Evolutionary conservation across 2,113 vertebrate species (phyloP), one percentile per base, ranked within the genome.

Genomic region (Labrus mixtus): DNA sequence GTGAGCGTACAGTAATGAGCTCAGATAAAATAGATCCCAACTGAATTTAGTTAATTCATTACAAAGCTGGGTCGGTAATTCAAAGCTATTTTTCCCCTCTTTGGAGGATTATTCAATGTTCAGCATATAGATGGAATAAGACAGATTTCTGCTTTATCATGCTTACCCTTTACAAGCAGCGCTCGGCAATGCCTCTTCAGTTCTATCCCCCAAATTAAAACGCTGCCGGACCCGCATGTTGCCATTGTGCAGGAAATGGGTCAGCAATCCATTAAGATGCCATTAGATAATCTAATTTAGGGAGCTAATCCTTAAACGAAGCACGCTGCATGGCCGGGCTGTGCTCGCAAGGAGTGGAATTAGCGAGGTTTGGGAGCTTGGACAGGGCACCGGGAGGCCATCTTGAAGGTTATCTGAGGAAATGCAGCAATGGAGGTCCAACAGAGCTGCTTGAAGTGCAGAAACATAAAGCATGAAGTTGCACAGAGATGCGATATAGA

Each of bases 201-300:
- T 58, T 41, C 80, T 71, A 59, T 68, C 92, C 94, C 75, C 94
- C 95, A 95, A 95, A 95, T 96, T 95, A 94, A 96, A 96, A 96
- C 94, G 92, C 93, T 94, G 91, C 95, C 94, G 95, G 95, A 94
- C 94, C 94, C 93, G 94, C 95, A 94, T 95, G 92, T 94, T 96
- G 95, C 95, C 95, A 94, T 96, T 94, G 93, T 94, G 95, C 94
- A 97, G 96, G 95, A 97, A 97, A 96, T 96, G 95, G 96, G 95
- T 97, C 96, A 97, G 96, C 95, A 96, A 99, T 98, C 96, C 95
- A 99, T 98, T 99, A 97, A 96, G 93, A 98, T 98, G 95, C 96
- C 96, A 97, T 98, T 96, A 97, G 96, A 97, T 98, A 97, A 99
- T 98, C 96, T 98, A 97, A 97, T 99, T 98, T 97, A 94, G 94